Conservation (phyloP, 1,140 invertebrate genomes). For the Zaprionus nigranus region DNA sequence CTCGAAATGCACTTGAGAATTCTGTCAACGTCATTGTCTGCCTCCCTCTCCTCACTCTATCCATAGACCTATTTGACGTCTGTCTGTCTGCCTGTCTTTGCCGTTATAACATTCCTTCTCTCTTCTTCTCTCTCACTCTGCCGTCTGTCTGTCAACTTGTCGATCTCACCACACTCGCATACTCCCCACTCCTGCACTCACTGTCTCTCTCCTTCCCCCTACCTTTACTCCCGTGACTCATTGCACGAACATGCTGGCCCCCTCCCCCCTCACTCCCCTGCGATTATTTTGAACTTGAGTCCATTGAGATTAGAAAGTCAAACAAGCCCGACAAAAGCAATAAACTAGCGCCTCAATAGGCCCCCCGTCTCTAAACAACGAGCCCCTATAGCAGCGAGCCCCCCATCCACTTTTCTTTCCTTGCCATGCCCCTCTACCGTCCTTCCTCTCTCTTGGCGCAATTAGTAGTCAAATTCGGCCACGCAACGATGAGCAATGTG, state of each 20-base stretch:
- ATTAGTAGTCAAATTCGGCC: constrained; percentile 1
- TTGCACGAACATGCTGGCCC: background rate
- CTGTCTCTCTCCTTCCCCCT: no score
- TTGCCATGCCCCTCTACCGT: background rate
- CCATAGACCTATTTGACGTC: background rate
- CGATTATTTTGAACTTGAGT: constrained; percentile 7
- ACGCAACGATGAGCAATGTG: constrained; percentile 8
- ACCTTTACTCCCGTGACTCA: constrained; percentile 9
- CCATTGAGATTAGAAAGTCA: constrained; percentile 20
- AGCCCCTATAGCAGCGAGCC: background rate
- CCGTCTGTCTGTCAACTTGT: background rate
- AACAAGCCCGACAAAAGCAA: background rate
- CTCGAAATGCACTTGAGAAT: constrained; percentile 9
- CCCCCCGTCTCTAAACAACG: background rate
- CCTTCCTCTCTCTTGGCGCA: background rate
- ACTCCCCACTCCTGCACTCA: background rate
- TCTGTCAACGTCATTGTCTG: background rate
- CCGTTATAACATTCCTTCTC: background rate
- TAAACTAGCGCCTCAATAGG: background rate
- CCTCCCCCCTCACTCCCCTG: background rate
- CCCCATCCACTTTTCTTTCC: background rate
- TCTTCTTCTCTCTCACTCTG: background rate
- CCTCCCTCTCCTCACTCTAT: background rate
- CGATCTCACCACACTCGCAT: background rate
- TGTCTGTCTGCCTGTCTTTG: background rate